Evolutionary conservation across 2,797 vertebrate genomes (phyloP).

Genomic region (Sebastes oblongus): DNA sequence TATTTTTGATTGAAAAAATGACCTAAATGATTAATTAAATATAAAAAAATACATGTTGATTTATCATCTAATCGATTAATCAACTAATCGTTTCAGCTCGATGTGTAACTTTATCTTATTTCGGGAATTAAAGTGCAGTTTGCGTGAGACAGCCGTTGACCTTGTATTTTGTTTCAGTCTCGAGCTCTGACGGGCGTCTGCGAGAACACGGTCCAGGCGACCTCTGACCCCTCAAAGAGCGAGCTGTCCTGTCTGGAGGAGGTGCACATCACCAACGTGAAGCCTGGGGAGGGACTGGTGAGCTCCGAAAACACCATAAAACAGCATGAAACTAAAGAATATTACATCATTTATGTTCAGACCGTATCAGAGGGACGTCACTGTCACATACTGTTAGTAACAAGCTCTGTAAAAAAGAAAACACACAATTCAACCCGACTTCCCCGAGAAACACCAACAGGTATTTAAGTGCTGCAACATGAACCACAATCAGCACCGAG

Average conservation of each 20-base stretch:
- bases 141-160: background rate
- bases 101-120: background rate
- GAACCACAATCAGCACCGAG: background rate
- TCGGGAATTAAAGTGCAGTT: background rate
- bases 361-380: background rate
- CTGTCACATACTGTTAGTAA: background rate
- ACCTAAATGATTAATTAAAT: background rate
- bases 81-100: background rate
- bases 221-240: slow-evolving; percentile 86
- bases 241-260: slow-evolving; percentile 89
- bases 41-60: background rate
- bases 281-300: slow-evolving; percentile 93
- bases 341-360: background rate
- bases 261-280: slow-evolving; percentile 87
- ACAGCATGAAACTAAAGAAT: background rate
- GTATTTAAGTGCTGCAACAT: slow-evolving; percentile 16
- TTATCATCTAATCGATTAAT: background rate
- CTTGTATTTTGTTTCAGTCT: slow-evolving; percentile 77
- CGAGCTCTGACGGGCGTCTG: slow-evolving; percentile 89
- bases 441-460: slow-evolving; percentile 12
- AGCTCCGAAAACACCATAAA: slow-evolving; percentile 51
- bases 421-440: background rate
- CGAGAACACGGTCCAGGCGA: slow-evolving; percentile 86
- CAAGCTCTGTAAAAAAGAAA: background rate
- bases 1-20: background rate